These are phyloP conservation scores for Malurus melanocephalus DNA, from an alignment of 2,113 vertebrate genomes.

Conservation along the genomic window DNA sequence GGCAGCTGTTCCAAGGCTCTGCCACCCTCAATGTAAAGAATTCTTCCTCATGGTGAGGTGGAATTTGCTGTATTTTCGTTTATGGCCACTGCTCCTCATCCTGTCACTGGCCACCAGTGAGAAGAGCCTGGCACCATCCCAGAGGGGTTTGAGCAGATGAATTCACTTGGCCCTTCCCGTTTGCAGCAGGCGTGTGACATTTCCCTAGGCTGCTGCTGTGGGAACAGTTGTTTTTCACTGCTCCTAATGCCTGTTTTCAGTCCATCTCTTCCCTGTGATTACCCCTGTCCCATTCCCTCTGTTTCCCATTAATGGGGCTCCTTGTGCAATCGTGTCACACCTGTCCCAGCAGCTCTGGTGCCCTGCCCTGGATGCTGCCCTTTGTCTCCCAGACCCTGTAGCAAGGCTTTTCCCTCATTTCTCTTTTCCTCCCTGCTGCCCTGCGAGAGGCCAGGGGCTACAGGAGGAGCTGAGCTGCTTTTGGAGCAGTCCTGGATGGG, in stretches of 20 bases:
- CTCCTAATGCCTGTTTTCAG: not conserved
- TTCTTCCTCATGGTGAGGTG: not conserved
- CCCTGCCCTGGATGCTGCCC: not conserved
- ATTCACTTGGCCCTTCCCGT: not conserved
- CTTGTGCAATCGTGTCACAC: slow-evolving; percentile 11
- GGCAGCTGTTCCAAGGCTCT: not conserved
- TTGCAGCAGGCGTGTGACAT: not conserved
- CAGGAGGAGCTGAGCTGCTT: not conserved
- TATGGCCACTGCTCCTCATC: not conserved
- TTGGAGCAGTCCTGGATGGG: not conserved
- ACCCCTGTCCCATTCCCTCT: not conserved
- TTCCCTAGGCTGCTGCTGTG: not conserved
- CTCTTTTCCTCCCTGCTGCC: not conserved
- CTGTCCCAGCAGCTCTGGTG: not conserved
- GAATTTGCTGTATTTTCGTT: not conserved
- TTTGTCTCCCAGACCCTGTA: not conserved
- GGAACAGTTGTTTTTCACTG: not conserved
- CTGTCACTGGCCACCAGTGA: not conserved
- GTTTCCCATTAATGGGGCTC: not conserved
- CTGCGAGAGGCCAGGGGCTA: not conserved
- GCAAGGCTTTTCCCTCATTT: not conserved
- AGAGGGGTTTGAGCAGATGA: not conserved
- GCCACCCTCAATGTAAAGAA: not conserved
- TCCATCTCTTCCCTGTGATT: not conserved
- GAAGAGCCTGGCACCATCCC: not conserved